phyloP scores from a whole-genome alignment of 2,797 vertebrate species.

The Lepidocolaptes lacrymiger region DNA sequence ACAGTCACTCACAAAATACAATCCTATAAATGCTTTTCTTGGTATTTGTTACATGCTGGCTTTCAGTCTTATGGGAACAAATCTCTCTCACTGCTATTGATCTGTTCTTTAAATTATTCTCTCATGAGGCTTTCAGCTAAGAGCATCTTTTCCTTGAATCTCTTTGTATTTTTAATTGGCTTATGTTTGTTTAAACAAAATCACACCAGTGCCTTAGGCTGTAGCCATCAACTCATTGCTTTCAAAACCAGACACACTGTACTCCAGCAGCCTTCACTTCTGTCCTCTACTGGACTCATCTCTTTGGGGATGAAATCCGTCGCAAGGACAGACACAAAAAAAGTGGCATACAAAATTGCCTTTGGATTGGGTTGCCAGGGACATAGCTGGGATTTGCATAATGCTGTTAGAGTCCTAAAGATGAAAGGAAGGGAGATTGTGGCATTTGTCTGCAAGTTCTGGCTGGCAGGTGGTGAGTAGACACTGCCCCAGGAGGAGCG shows the following conservation, averaged over 20 bases:
- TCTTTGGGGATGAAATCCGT: slow-evolving; percentile 52
- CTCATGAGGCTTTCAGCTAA: slow-evolving; percentile 62
- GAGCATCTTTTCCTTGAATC: slow-evolving; percentile 68
- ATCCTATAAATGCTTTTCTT: slow-evolving; percentile 50
- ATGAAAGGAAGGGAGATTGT: slow-evolving; percentile 51
- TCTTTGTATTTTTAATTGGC: slow-evolving; percentile 75
- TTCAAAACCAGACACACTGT: slow-evolving; percentile 43
- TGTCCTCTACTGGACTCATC: slow-evolving; percentile 48
- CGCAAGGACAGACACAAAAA: background rate
- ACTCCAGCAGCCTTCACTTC: slow-evolving; percentile 6
- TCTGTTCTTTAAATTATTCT: slow-evolving; percentile 72
- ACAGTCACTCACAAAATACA: slow-evolving; percentile 49
- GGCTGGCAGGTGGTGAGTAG: background rate
- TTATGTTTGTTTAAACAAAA: slow-evolving; percentile 76
- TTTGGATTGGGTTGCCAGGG: slow-evolving; percentile 50
- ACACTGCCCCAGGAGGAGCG: background rate
- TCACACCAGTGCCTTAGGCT: slow-evolving; percentile 63
- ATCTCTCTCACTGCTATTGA: slow-evolving; percentile 64
- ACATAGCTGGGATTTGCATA: slow-evolving; percentile 57
- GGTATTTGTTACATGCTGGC: slow-evolving; percentile 53
- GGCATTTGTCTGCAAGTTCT: slow-evolving; percentile 26
- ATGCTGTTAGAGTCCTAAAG: slow-evolving; percentile 42
- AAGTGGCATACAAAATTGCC: slow-evolving; percentile 54
- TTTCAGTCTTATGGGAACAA: slow-evolving; percentile 63
- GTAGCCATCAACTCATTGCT: background rate